Evolutionary conservation across 37 sponge, comb jelly and placozoan species (phyloP).

Genomic region (Trichoplax adhaerens): DNA sequence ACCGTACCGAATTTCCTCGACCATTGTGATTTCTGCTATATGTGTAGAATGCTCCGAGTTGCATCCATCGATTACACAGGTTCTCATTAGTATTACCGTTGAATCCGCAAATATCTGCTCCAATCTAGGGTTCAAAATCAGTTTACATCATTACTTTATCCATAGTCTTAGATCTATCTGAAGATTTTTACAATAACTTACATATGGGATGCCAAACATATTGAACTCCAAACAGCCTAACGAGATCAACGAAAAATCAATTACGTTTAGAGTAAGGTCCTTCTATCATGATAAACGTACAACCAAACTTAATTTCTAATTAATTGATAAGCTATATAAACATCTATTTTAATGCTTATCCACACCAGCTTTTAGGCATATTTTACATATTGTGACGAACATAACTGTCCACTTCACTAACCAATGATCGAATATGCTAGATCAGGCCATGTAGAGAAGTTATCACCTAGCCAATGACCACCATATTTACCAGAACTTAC

Average conservation of each 20-base stretch:
- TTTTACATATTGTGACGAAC: too few relatives aligned
- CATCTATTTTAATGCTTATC: too few relatives aligned
- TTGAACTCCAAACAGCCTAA: constrained; percentile 60
- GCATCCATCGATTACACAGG: constrained; percentile 65
- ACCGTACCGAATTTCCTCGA: too few relatives aligned
- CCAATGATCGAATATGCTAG: constrained; percentile 41
- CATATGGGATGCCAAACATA: constrained; percentile 66
- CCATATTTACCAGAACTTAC: constrained; percentile 27
- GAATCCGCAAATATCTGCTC: constrained; percentile 86
- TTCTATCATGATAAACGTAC: too few relatives aligned
- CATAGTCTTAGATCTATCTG: background rate
- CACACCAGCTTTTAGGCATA: too few relatives aligned
- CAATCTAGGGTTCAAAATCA: constrained; percentile 27
- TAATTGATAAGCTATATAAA: too few relatives aligned
- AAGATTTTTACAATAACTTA: constrained; percentile 4
- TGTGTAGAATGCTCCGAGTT: constrained; percentile 75
- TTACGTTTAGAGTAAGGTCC: background rate
- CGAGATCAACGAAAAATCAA: background rate
- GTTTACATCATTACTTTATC: background rate
- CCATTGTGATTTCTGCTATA: constrained; percentile 68
- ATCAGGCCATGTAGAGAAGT: constrained; percentile 44
- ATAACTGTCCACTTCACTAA: background rate
- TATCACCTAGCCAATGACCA: constrained; percentile 80
- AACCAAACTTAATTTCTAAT: too few relatives aligned
- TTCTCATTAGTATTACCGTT: constrained; percentile 41